A percentile compares a stretch with the other conserved stretches of the same genome.
phyloP scores from a whole-genome alignment of 2,888 invertebrate genomes.

The Aproaerema taeniolella region DNA sequence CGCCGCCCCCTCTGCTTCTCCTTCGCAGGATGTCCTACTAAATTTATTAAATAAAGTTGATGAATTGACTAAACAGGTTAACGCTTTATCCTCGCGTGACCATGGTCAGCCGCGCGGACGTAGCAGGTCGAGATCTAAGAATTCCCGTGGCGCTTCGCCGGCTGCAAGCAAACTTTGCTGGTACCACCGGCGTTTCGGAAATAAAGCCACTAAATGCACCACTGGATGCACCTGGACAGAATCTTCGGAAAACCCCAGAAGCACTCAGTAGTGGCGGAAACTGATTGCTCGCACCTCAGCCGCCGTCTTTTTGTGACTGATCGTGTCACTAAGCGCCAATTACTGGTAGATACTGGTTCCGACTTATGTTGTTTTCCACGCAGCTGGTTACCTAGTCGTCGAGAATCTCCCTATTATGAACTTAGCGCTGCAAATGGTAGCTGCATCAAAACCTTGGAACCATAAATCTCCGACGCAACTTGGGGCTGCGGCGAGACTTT shows the following conservation, averaged over 20 bases:
- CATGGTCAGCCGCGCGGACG: not conserved
- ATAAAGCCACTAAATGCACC: not conserved
- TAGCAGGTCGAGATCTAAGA: not conserved
- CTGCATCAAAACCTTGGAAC: constrained; percentile 17
- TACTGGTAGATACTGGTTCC: constrained; percentile 17
- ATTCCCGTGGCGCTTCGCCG: not conserved
- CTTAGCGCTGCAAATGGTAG: constrained; percentile 19
- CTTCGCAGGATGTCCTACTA: not conserved
- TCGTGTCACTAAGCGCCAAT: not conserved
- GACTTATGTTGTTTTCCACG: constrained; percentile 17
- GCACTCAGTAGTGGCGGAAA: constrained; percentile 16
- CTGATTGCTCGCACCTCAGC: constrained; percentile 11
- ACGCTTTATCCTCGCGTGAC: not conserved
- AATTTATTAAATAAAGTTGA: not conserved
- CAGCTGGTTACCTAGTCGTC: constrained; percentile 1
- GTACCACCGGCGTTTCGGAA: not conserved
- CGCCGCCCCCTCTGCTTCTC: not conserved
- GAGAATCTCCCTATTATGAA: constrained; percentile 8
- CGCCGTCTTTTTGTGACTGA: constrained; percentile 9
- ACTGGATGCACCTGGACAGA: constrained; percentile 16
- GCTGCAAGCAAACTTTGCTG: not conserved
- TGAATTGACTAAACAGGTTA: not conserved
- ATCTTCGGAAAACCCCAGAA: constrained; percentile 14
- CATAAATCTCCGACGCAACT: constrained; percentile 5
- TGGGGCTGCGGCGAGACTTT: constrained; percentile 15